Evolutionary conservation across 2,113 vertebrate species (phyloP).

Genomic region (Arizona elegans): DNA sequence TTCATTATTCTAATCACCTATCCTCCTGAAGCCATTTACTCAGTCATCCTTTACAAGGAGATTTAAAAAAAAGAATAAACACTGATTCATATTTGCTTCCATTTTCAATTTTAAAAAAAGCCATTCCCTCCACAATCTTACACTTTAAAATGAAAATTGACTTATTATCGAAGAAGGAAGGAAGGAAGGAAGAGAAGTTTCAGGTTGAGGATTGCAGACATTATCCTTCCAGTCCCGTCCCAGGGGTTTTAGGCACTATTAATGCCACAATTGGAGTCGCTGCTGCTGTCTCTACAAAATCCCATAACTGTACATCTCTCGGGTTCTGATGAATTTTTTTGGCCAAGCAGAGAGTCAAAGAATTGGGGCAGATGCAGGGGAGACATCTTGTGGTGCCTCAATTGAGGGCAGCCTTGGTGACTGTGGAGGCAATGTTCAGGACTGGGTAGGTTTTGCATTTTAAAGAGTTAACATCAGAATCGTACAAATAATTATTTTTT

Average conservation of each 20-base stretch:
- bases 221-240: neutral
- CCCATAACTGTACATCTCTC: neutral
- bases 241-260: neutral
- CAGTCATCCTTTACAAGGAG: conserved; percentile 6
- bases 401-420: neutral
- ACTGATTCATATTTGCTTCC: neutral
- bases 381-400: neutral
- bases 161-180: too few species aligned
- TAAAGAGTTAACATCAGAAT: neutral
- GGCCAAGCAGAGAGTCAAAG: neutral
- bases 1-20: neutral
- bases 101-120: too few species aligned
- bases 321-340: neutral
- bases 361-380: neutral
- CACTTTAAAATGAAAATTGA: neutral
- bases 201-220: conserved; percentile 9
- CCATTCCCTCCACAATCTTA: neutral
- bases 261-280: neutral
- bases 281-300: neutral
- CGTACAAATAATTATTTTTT: neutral
- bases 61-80: rapidly evolving
- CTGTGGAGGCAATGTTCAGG: neutral
- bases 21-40: neutral
- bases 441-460: neutral
- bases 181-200: neutral